Conservation (phyloP, 1,140 invertebrate genomes). For the Rhysida immarginata region DNA sequence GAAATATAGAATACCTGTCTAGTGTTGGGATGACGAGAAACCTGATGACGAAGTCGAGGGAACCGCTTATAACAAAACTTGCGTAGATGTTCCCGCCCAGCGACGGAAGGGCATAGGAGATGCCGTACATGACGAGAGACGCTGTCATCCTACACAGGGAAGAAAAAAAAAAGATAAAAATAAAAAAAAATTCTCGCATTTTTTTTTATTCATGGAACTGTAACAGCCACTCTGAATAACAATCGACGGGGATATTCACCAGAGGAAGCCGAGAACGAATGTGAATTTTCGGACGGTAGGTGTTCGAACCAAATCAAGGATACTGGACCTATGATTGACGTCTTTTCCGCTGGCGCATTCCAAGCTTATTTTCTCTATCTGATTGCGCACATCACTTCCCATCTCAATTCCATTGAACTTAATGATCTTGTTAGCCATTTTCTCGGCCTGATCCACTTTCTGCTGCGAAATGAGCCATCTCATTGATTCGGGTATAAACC, state of each 20-base stretch:
- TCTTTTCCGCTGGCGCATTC: not conserved
- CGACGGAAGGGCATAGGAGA: not conserved
- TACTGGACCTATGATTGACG: not conserved
- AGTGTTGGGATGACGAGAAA: not conserved
- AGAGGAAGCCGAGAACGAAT: not conserved
- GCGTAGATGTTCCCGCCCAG: not conserved
- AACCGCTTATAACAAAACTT: not conserved
- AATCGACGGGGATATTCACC: too few relatives aligned
- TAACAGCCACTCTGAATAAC: too few relatives aligned
- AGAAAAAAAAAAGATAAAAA: not conserved
- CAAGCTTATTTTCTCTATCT: not conserved
- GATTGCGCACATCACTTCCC: not conserved
- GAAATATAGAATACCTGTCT: too few relatives aligned
- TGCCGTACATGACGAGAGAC: not conserved
- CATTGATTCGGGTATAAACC: constrained; percentile 1
- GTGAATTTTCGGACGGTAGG: not conserved
- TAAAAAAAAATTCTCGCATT: too few relatives aligned
- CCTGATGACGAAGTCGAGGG: not conserved
- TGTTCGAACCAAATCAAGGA: not conserved
- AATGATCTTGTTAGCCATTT: not conserved
- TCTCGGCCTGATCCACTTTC: not conserved
- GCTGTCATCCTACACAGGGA: not conserved
- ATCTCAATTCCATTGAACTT: not conserved
- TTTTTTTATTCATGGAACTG: too few relatives aligned
- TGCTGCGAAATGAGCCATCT: not conserved